Evolutionary conservation across 2,888 invertebrate genomes (phyloP).

Genomic region (Amiota minor): DNA sequence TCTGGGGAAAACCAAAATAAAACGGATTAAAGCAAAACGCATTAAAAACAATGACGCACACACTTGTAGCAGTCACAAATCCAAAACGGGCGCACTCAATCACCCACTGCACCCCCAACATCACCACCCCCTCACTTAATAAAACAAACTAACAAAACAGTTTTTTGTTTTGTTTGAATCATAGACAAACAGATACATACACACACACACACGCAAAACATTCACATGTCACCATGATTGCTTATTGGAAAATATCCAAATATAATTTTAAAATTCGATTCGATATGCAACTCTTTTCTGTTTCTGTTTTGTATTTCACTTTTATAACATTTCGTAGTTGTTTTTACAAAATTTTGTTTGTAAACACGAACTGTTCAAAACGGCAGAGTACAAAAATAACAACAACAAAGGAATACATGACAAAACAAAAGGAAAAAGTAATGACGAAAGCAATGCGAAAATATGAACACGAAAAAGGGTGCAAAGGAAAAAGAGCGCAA

Average conservation of each 20-base stretch:
- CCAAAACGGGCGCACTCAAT: neutral
- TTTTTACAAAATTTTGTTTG: slow-evolving; percentile 56
- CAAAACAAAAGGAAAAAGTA: slow-evolving; percentile 59
- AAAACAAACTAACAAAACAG: neutral
- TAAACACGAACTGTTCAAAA: slow-evolving; percentile 55
- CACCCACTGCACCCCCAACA: too few species aligned
- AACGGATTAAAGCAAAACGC: slow-evolving; percentile 66
- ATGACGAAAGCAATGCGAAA: slow-evolving; percentile 59
- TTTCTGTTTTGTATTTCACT: neutral
- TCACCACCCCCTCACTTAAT: neutral
- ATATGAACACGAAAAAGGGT: slow-evolving; percentile 23
- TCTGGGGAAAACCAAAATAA: slow-evolving; percentile 59
- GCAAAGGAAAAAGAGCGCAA: slow-evolving; percentile 43
- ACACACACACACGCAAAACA: slow-evolving; percentile 35
- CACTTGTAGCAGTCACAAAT: slow-evolving; percentile 59
- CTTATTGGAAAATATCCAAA: too few species aligned
- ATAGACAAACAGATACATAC: slow-evolving; percentile 14
- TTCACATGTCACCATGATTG: too few species aligned
- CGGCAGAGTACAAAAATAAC: slow-evolving; percentile 16
- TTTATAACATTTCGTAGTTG: too few species aligned
- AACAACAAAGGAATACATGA: slow-evolving; percentile 33
- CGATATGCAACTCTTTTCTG: neutral
- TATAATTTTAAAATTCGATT: too few species aligned
- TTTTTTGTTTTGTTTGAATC: neutral
- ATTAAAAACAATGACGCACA: slow-evolving; percentile 69